These are phyloP conservation scores for Megatriorchis doriae DNA, from an alignment of 2,113 vertebrate genomes.

Conservation along the genomic window DNA sequence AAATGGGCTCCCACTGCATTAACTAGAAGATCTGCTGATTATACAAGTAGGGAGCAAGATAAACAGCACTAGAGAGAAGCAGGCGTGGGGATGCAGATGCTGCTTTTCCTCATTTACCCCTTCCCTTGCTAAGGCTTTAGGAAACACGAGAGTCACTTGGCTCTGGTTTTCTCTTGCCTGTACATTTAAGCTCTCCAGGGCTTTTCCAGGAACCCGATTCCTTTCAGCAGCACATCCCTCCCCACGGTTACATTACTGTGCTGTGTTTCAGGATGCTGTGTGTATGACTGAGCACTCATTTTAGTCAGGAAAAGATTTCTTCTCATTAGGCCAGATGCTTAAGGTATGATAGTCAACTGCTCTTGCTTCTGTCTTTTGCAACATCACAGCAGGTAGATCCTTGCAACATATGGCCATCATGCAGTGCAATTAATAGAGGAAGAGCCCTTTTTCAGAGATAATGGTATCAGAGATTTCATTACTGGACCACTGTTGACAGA, in stretches of 20 bases:
- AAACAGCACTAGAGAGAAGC: not conserved
- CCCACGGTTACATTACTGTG: not conserved
- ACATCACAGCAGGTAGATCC: not conserved
- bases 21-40: not conserved
- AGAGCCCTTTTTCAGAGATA: not conserved
- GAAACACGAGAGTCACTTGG: not conserved
- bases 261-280: not conserved
- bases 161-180: not conserved
- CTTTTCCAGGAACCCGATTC: not conserved
- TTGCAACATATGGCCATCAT: not conserved
- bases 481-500: not conserved
- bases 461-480: not conserved
- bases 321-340: not conserved
- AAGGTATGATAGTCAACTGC: not conserved
- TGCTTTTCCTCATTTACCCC: not conserved
- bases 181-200: not conserved
- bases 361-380: not conserved
- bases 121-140: not conserved
- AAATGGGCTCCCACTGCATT: not conserved
- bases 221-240: not conserved
- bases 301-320: not conserved
- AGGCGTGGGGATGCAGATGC: not conserved
- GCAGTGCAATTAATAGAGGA: not conserved
- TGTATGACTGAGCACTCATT: not conserved
- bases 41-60: not conserved